A percentile compares a stretch with the other conserved stretches of the same genome.
These are phyloP conservation scores for Onychomys torridus DNA, from an alignment of 2,797 vertebrate species.

Conservation along the genomic window DNA sequence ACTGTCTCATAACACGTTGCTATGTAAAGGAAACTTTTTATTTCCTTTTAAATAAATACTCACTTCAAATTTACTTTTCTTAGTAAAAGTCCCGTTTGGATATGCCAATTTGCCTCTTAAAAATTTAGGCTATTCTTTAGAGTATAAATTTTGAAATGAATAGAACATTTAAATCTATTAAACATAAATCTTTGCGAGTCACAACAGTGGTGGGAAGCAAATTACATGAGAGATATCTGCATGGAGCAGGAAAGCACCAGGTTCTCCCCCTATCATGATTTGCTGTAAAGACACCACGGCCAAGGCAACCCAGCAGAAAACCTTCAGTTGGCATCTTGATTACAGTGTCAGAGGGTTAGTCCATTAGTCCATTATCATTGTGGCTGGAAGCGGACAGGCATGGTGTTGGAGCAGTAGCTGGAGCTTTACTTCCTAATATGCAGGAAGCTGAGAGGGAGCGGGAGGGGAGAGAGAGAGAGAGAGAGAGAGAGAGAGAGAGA, in stretches of 20 bases:
- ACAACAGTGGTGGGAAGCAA: not conserved
- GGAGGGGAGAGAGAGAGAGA: not conserved
- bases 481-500: not conserved
- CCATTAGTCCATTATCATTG: not conserved
- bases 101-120: constrained; percentile 21
- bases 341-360: not conserved
- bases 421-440: not conserved
- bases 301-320: not conserved
- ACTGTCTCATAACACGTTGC: not conserved
- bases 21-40: not conserved
- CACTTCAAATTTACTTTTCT: not conserved
- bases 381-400: too few relatives aligned
- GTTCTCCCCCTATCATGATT: not conserved
- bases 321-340: not conserved
- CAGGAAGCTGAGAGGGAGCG: not conserved
- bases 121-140: not conserved
- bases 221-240: not conserved
- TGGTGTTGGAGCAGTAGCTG: not conserved
- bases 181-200: not conserved
- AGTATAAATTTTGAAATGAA: not conserved
- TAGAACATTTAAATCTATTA: not conserved
- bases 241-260: not conserved
- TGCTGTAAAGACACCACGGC: not conserved
- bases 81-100: not conserved
- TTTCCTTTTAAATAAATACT: constrained; percentile 10